phyloP scores from a whole-genome alignment of 1,140 invertebrate genomes.

The Atta texana region DNA sequence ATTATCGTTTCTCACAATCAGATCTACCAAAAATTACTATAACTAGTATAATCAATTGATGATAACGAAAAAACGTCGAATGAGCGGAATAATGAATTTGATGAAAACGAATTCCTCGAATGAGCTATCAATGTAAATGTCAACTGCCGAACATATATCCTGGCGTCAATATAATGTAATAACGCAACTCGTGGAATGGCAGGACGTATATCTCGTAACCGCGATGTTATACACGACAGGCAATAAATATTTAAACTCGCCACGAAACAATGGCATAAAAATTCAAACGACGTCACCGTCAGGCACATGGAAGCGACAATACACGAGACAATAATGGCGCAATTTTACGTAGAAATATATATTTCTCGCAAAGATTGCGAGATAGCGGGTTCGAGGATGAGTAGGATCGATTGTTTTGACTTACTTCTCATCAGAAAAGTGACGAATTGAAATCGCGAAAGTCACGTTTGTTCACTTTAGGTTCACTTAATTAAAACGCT shows the following conservation, averaged over 20 bases:
- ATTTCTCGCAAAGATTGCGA: not conserved
- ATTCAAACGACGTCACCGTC: slow-evolving; percentile 21
- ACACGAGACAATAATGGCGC: not conserved
- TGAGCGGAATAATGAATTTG: not conserved
- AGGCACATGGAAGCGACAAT: not conserved
- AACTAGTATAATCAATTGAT: not conserved
- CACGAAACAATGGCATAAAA: slow-evolving; percentile 46
- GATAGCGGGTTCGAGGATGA: not conserved
- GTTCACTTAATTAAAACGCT: slow-evolving; percentile 16
- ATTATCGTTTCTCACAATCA: not conserved
- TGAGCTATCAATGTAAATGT: not conserved
- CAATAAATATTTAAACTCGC: slow-evolving; percentile 53
- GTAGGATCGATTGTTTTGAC: slow-evolving; percentile 8
- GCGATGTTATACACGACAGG: slow-evolving; percentile 16
- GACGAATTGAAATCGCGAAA: slow-evolving; percentile 1
- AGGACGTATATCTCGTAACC: slow-evolving; percentile 21
- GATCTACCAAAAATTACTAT: not conserved
- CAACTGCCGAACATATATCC: slow-evolving; percentile 13
- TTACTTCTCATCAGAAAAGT: not conserved
- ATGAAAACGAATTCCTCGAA: not conserved
- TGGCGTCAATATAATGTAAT: slow-evolving; percentile 34
- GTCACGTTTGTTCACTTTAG: not conserved
- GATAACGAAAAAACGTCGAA: not conserved
- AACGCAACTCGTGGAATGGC: slow-evolving; percentile 25
- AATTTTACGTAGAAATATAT: not conserved